Base-by-base conservation (phyloP, 2,113 vertebrate genomes). In the Cryptomyrus ogoouensis region DNA sequence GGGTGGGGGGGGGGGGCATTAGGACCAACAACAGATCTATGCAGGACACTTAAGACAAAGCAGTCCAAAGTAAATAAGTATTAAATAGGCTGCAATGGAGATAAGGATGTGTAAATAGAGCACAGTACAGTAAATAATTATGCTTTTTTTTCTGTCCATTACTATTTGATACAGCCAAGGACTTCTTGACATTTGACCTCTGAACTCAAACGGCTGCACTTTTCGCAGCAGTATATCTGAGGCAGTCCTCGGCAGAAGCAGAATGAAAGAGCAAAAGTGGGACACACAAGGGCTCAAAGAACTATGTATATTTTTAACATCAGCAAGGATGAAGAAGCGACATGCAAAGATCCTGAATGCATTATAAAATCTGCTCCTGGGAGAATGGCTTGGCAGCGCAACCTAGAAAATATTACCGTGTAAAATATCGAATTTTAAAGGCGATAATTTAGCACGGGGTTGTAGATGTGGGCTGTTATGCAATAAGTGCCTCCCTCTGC, bases 381-480 rank as follows among this genome's bases (percentile, higher is more conserved):
- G 46, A 50, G 89, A 86, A 66, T 13, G 24, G 74, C 52, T n/a
- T 53, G 47, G 49, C 49, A 49, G 5, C 39, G 49, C 31, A 87
- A 47, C 83, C 83, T 47, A 84, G 39, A 46, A 84, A 84, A n/a
- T 84, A 84, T 84, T 84, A 46, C 83, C 83, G 39, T 46, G 21
- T 84, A 46, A 84, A 84, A 84, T 84, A 84, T 84, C 21, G 83
- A 84, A 84, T 84, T 21, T 52, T 49, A 87, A 56, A 87, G 27
- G 24, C n/a, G 47, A 53, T 27, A 87, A 49, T 53, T 56, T 53
- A 87, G 85, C 47, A 53, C 31, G 24, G n/a, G 62, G 50, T 52
- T 87, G 42, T 87, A n/a, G 50, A 49, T 35, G 47, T 31, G 27
- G 4, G 50, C 19, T 35, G 50, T 87, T 87, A 87, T 35, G 50